Conservation (phyloP, 2,113 vertebrate species). For the Cinclus mexicanus region DNA sequence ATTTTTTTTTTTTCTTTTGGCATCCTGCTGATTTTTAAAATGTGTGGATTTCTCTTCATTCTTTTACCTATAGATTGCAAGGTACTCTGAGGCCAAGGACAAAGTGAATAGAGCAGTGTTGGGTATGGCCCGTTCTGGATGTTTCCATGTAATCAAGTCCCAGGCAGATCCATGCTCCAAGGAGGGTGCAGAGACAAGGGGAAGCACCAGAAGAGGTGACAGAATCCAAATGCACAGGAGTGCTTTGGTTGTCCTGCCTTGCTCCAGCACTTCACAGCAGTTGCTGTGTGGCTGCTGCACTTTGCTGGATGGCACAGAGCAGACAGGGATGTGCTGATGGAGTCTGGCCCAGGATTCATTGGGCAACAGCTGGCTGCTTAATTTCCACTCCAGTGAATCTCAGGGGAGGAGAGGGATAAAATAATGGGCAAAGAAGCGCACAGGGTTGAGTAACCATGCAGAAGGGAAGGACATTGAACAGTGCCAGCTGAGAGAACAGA, state of each 20-base stretch:
- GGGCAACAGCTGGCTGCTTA: neutral
- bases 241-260: neutral
- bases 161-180: neutral
- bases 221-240: neutral
- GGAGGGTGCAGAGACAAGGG: neutral
- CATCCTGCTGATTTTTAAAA: neutral
- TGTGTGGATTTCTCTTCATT: neutral
- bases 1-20: neutral
- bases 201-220: neutral
- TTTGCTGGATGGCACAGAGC: neutral
- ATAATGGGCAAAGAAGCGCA: neutral
- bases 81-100: neutral
- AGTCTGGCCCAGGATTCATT: rapidly evolving
- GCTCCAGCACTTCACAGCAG: neutral
- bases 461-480: neutral
- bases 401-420: neutral
- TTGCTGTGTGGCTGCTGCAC: neutral
- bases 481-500: neutral
- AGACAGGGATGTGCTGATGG: rapidly evolving
- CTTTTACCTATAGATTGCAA: neutral
- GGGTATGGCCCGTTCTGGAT: neutral
- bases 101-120: neutral
- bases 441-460: neutral
- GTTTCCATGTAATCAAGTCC: neutral
- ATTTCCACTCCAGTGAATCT: neutral